Evolutionary conservation across 2,113 vertebrate genomes (phyloP).

Genomic region (Mixornis gularis): DNA sequence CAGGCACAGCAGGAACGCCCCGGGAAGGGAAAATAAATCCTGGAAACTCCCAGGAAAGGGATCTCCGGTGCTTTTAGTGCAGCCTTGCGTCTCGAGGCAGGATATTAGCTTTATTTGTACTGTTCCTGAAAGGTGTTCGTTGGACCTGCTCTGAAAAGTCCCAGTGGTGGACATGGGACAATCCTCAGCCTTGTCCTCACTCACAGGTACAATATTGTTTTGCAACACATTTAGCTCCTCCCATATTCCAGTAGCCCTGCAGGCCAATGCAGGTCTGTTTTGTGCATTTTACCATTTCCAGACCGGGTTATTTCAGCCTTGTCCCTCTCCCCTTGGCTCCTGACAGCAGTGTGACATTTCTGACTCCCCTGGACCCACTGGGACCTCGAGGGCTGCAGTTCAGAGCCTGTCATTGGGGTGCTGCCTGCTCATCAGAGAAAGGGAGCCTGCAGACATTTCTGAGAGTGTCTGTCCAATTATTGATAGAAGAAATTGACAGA

Average conservation of each 20-base stretch:
- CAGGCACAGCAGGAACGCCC: not conserved
- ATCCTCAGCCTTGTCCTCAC: not conserved
- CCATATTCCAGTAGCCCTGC: not conserved
- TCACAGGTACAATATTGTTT: not conserved
- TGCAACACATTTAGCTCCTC: not conserved
- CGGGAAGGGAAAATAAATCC: accelerated
- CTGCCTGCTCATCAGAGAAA: not conserved
- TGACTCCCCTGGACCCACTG: not conserved
- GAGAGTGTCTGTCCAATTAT: not conserved
- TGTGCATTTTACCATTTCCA: not conserved
- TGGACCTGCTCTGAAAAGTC: not conserved
- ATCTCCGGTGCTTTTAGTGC: not conserved
- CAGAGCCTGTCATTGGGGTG: not conserved
- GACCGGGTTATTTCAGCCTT: not conserved
- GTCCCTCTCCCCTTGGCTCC: not conserved
- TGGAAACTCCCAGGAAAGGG: not conserved
- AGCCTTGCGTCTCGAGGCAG: not conserved
- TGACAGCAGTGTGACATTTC: not conserved
- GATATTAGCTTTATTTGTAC: not conserved
- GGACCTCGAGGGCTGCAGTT: not conserved
- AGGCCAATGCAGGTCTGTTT: not conserved
- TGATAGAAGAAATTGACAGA: not conserved
- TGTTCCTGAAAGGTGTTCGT: not conserved
- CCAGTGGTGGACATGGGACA: not conserved
- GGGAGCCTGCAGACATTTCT: not conserved